Evolutionary conservation across 92 coral and sea anemone genomes (phyloP).

Genomic region (Palythoa grandis): DNA sequence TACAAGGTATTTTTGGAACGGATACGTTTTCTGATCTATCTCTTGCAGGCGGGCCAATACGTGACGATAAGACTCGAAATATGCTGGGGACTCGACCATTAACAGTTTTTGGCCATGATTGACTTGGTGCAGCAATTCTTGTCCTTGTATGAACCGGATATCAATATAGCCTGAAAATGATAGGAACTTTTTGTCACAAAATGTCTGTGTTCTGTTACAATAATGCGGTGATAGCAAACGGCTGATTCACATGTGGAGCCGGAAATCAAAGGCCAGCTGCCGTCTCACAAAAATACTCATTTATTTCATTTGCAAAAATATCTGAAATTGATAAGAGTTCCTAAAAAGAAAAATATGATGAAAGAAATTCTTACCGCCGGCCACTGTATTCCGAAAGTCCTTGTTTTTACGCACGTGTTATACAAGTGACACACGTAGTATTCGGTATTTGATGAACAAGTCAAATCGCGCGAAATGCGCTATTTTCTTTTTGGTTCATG

Average conservation of each 20-base stretch:
- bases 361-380: too few relatives aligned
- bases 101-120: slow-evolving; percentile 47
- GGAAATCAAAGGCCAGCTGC: not conserved
- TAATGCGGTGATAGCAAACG: not conserved
- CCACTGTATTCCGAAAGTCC: too few relatives aligned
- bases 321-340: too few relatives aligned
- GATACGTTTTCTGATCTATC: slow-evolving; percentile 63
- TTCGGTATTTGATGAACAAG: too few relatives aligned
- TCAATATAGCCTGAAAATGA: slow-evolving; percentile 51
- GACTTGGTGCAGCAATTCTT: slow-evolving; percentile 20
- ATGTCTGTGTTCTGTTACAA: not conserved
- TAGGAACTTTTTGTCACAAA: not conserved
- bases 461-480: too few relatives aligned
- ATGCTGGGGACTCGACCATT: slow-evolving; percentile 93
- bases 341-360: too few relatives aligned
- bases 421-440: too few relatives aligned
- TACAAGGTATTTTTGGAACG: slow-evolving; percentile 83
- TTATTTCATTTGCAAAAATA: too few relatives aligned
- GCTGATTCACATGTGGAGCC: too few relatives aligned
- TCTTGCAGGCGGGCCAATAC: slow-evolving; percentile 71
- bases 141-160: slow-evolving; percentile 75
- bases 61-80: slow-evolving; percentile 88
- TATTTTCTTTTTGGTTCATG: too few relatives aligned
- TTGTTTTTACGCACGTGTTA: too few relatives aligned
- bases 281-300: not conserved